Evolutionary conservation across 2,797 vertebrate species (phyloP).

Genomic region (Botia kubotai): DNA sequence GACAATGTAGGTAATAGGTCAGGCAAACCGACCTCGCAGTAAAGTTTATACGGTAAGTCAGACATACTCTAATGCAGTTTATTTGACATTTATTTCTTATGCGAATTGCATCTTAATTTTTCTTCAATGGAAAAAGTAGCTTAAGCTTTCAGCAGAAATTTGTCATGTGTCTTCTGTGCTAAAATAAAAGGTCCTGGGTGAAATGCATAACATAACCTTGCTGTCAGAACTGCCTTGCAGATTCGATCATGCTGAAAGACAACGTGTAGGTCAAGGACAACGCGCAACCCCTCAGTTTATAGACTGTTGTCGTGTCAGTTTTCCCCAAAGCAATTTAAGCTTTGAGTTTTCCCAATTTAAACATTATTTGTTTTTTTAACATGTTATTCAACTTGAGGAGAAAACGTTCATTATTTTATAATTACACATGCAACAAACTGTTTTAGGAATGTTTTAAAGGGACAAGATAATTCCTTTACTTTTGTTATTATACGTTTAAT

Average conservation of each 20-base stretch:
- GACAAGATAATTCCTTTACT: no score
- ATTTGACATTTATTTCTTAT: neutral
- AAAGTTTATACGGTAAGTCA: neutral
- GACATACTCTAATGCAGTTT: neutral
- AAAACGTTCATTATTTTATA: neutral
- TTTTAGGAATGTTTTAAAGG: neutral
- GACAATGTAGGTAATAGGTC: neutral
- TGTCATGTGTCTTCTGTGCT: constrained; percentile 21
- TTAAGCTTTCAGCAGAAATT: constrained; percentile 11
- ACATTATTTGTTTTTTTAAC: neutral
- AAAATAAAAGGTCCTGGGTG: constrained; percentile 8
- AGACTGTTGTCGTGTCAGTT: neutral
- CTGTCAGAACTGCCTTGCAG: constrained; percentile 22
- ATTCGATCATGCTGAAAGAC: constrained; percentile 10
- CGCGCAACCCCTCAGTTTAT: neutral
- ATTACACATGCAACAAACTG: neutral
- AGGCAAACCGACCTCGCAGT: neutral
- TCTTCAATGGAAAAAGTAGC: constrained; percentile 2
- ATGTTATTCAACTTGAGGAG: neutral
- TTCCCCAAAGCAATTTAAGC: neutral
- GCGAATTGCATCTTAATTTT: neutral
- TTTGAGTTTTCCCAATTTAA: neutral
- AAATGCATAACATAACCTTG: constrained; percentile 32
- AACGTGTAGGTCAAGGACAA: constrained; percentile 31
- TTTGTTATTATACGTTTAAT: no score